Conservation (phyloP, 2,888 invertebrate species). For the Drosophila quinaria region DNA sequence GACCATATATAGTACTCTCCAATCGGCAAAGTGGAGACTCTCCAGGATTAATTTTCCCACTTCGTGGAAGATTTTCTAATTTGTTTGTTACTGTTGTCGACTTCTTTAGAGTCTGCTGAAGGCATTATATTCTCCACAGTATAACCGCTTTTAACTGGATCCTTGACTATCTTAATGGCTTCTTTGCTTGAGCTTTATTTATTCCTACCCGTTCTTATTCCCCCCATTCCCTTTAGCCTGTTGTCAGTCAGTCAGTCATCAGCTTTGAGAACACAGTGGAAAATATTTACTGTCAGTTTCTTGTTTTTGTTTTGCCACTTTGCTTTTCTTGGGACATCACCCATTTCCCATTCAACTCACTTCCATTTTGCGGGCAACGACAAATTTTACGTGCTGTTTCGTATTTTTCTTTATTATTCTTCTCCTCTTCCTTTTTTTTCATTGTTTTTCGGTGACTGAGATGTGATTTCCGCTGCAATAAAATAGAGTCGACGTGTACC, state of each 20-base stretch:
- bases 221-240: conserved; percentile 2
- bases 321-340: conserved; percentile 47
- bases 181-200: conserved; percentile 15
- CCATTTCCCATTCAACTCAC: conserved; percentile 33
- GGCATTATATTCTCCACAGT: not conserved
- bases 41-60: not conserved
- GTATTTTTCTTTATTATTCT: conserved; percentile 24
- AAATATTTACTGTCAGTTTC: conserved; percentile 66
- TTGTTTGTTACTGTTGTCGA: not conserved
- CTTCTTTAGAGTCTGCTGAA: not conserved
- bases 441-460: conserved; percentile 36
- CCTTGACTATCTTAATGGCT: conserved; percentile 48
- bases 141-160: conserved; percentile 45
- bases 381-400: conserved; percentile 71
- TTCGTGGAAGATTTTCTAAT: not conserved
- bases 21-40: not conserved
- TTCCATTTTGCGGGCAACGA: conserved; percentile 42
- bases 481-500: conserved; percentile 70
- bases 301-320: conserved; percentile 16
- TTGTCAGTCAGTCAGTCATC: conserved; percentile 62
- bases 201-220: not conserved
- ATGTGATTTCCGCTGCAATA: conserved; percentile 77
- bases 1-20: not conserved
- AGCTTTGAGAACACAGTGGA: conserved; percentile 55
- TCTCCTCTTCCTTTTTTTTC: conserved; percentile 6